A percentile compares a stretch with the other conserved stretches of the same genome.
Conservation (phyloP, 2,113 vertebrate genomes). For the Globicephala melas region DNA sequence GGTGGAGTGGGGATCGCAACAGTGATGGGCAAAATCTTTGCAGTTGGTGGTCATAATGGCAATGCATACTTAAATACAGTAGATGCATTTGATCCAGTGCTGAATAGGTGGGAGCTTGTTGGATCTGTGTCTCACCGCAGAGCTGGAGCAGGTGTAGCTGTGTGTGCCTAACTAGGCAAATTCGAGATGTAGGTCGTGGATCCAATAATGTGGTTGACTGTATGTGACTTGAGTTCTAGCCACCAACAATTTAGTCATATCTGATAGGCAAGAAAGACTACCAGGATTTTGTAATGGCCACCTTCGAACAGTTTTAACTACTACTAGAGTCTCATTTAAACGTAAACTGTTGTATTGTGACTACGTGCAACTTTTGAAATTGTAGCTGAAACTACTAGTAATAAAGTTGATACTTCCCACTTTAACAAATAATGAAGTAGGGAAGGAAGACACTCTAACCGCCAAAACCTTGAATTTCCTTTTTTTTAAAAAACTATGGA, state of each 20-base stretch:
- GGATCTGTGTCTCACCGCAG: conserved; percentile 97
- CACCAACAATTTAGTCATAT: background rate
- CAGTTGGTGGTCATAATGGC: conserved; percentile 97
- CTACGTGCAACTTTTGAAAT: background rate
- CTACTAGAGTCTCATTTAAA: background rate
- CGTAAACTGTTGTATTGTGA: background rate
- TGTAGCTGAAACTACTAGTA: background rate
- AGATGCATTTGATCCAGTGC: conserved; percentile 94
- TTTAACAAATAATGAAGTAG: conserved; percentile 2
- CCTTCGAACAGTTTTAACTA: background rate
- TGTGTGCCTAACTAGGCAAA: conserved; percentile 93
- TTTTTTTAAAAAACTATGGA: background rate
- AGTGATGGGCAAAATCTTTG: conserved; percentile 96
- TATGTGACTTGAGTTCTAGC: conserved; percentile 85
- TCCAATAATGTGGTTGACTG: conserved; percentile 96
- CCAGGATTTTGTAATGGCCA: background rate
- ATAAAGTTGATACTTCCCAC: background rate
- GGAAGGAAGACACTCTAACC: background rate
- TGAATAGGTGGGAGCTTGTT: conserved; percentile 97
- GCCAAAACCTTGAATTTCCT: background rate
- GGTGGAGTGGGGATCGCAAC: conserved; percentile 96
- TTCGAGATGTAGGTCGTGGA: conserved; percentile 93
- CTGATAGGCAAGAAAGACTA: background rate
- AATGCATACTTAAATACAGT: conserved; percentile 97
- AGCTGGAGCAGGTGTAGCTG: conserved; percentile 94